Conservation (phyloP, 2,113 vertebrate genomes). For the Pachyramphus minor region DNA sequence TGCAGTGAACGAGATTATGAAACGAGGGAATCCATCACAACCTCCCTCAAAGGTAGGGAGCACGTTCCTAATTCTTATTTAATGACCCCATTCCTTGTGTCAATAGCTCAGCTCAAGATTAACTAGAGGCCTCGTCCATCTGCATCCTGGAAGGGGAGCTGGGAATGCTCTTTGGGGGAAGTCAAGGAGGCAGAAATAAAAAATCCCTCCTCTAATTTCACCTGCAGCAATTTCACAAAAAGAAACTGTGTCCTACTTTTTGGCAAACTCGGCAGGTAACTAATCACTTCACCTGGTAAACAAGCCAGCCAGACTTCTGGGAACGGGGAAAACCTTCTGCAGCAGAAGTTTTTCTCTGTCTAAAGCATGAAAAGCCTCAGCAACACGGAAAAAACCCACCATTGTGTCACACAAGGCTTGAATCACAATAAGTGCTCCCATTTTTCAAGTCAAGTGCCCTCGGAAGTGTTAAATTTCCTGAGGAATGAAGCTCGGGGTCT, state of each 20-base stretch:
- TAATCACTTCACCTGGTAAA: not conserved
- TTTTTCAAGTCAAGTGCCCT: not conserved
- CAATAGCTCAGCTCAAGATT: not conserved
- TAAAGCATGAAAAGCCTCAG: not conserved
- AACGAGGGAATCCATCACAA: conserved; percentile 6
- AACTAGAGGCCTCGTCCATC: not conserved
- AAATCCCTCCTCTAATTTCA: not conserved
- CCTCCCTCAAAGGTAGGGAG: conserved; percentile 11
- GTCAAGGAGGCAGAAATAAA: not conserved
- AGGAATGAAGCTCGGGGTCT: not conserved
- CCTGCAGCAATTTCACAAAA: not conserved
- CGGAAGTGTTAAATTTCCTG: not conserved
- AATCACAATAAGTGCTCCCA: not conserved
- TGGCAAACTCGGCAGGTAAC: not conserved
- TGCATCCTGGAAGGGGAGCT: not conserved
- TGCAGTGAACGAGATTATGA: conserved; percentile 20
- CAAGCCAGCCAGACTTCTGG: not conserved
- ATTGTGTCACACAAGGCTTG: not conserved
- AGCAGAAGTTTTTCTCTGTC: not conserved
- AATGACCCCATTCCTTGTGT: conserved; percentile 11
- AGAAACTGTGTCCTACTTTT: not conserved
- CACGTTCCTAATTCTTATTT: conserved; percentile 37
- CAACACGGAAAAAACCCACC: not conserved
- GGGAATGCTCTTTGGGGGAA: not conserved
- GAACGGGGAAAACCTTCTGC: not conserved